Evolutionary conservation across 2,113 vertebrate species (phyloP), one percentile per base, ranked within the genome.

Genomic region (Leuciscus idus): DNA sequence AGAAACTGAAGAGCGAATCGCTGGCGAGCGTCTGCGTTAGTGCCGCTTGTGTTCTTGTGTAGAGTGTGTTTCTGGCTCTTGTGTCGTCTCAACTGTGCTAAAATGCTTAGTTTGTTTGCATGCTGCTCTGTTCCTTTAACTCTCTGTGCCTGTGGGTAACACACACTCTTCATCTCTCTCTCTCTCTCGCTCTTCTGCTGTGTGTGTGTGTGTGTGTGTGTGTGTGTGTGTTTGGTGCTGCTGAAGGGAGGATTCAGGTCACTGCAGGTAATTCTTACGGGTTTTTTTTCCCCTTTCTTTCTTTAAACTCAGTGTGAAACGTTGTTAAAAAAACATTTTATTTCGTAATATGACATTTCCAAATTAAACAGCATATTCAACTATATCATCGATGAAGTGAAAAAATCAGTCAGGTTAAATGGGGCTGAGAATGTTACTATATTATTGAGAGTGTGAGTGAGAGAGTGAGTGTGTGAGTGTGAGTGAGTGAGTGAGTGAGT

Each of bases 211-310:
- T 39, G 70, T 91, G 59, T 89, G 81, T 93, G 85, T 92, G 87
- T 92, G 90, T 92, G 92, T 86, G 91, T 93, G 90, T 93, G 92
- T 92, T 21, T 93, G 95, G 95, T 88, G 93, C 94, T 93, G 94
- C 96, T 97, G 94, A 97, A 98, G 97, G 97, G 97, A 97, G 96
- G 96, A 97, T 98, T 99, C 97, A 98, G 97, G 95, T 98, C 98
- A 92, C 95, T 99, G 92, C 98, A 98, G 97, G 97, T 98, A 98
- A 98, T 46, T 59, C 83, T 55, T 26, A 52, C 39, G 2, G 1
- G 3, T 87, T 89, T 88, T 84, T 85, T 52, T 78, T 82, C 70
- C 89, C 57, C 62, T 73, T 33, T 75, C 6, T 13, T 39, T 26
- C 11, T 48, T 46, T 46, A 76, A 76, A 52, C 5, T 76, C 43